A percentile compares a stretch with the other conserved stretches of the same genome.
Evolutionary conservation across 2,888 invertebrate species (phyloP).

Genomic region (Chydorus sphaericus): DNA sequence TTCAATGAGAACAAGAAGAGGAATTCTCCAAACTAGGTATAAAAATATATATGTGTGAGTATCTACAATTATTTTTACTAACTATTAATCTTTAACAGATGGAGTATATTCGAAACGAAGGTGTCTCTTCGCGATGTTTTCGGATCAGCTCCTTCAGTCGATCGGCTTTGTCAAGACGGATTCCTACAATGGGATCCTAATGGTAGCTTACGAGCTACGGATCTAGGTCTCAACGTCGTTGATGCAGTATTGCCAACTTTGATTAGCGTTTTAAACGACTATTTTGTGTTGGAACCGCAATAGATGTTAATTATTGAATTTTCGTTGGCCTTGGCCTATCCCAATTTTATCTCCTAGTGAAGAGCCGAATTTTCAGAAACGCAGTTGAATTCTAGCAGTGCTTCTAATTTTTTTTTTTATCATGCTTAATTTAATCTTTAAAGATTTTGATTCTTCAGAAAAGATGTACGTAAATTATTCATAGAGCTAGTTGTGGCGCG

Average conservation of each 20-base stretch:
- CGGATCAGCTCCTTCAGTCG: background rate
- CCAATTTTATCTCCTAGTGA: too few species aligned
- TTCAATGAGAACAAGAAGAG: conserved; percentile 5
- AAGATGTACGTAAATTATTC: too few species aligned
- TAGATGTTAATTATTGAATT: too few species aligned
- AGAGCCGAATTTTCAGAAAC: too few species aligned
- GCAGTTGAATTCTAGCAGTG: too few species aligned
- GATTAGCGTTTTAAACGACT: background rate
- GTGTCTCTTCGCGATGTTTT: background rate
- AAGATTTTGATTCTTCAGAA: too few species aligned
- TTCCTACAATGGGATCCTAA: background rate
- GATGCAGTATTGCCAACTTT: background rate
- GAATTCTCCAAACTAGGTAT: background rate
- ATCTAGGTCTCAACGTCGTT: background rate
- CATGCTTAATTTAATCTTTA: too few species aligned
- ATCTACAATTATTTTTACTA: too few species aligned
- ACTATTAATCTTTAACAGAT: background rate
- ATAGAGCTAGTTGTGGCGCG: too few species aligned
- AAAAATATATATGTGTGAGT: background rate
- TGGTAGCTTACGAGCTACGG: background rate
- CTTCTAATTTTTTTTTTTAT: too few species aligned
- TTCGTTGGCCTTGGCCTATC: too few species aligned
- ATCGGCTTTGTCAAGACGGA: background rate
- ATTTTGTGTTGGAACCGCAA: too few species aligned
- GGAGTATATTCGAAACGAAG: background rate